Conservation (phyloP, 2,113 vertebrate genomes). For the Sturnira hondurensis region DNA sequence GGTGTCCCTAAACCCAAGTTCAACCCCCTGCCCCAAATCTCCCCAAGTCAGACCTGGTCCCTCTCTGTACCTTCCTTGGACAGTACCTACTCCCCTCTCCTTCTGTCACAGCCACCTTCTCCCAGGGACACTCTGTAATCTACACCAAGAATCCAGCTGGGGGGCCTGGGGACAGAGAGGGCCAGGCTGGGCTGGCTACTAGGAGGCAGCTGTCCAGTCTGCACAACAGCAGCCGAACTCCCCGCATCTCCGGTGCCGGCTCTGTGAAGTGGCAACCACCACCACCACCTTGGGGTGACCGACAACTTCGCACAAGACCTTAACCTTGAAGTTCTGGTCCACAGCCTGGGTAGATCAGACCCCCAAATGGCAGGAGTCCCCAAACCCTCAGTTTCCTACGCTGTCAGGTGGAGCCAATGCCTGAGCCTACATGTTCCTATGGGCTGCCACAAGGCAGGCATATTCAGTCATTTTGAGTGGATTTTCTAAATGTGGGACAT, state of each 20-base stretch:
- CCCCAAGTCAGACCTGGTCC: not conserved
- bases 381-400: not conserved
- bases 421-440: not conserved
- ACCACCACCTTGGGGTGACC: no score
- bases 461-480: not conserved
- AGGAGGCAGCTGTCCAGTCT: not conserved
- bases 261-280: not conserved
- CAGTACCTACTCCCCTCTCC: not conserved
- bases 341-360: not conserved
- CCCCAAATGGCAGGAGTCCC: not conserved
- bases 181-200: not conserved
- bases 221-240: not conserved
- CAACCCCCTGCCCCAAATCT: not conserved
- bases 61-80: not conserved
- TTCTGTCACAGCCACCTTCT: not conserved
- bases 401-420: not conserved
- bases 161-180: not conserved
- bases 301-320: not conserved
- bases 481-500: not conserved
- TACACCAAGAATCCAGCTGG: no score
- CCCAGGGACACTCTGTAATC: not conserved
- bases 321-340: not conserved
- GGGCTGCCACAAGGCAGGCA: not conserved
- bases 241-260: not conserved
- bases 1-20: rapidly evolving